Base-by-base conservation (phyloP, 2,888 invertebrate species). In the Chaetogeoica ovagalla region DNA sequence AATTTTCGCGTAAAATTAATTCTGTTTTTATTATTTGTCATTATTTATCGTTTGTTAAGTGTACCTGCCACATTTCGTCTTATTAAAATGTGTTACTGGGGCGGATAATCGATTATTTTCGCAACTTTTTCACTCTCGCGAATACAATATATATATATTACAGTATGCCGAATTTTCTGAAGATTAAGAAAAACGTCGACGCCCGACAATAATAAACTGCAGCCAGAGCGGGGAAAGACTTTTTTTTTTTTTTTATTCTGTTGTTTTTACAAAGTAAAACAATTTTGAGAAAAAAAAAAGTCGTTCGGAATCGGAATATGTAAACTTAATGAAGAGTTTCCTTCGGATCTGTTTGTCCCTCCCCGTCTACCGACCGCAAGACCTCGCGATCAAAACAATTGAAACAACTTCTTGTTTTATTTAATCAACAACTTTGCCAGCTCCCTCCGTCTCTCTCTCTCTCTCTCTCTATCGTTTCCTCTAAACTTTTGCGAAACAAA, bases 271-370 rank as follows among this genome's bases (percentile, higher is more conserved):
- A 60, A 77, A 77, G 76, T 39, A 77, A 52, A 76, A 76, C 69
- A 77, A 62, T 79, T 79, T 71, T 66, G 21, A 17, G 13, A 37
- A 62, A 62, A 23, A 57, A 65, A 69, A 70, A 70, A 62, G 70
- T 62, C 70, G 62, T 11, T 30, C 48, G 55, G 55, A 70, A 70
- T 70, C 62, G 23, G 70, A 70, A 79, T 69, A 79, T 70, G 77
- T 79, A 79, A 79, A 79, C 77, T 70, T 70, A 70, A 79, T 70
- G 77, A 79, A 79, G 77, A 70, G 77, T 79, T 55, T 69, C 70
- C 39, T 62, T 70, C 39, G 55, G 69, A 43, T 63, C 70, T 63
- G 21, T 21, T n/a, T 8, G 30, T 23, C 39, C 30, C 52, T 37
- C n/a, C 15, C 37, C 62, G 43, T 59, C 39, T 21, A 43, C 76